A percentile compares a stretch with the other conserved stretches of the same genome.
These are phyloP conservation scores for Enteromius afrohamiltoni DNA, from an alignment of 2,797 vertebrate species.

Conservation along the genomic window DNA sequence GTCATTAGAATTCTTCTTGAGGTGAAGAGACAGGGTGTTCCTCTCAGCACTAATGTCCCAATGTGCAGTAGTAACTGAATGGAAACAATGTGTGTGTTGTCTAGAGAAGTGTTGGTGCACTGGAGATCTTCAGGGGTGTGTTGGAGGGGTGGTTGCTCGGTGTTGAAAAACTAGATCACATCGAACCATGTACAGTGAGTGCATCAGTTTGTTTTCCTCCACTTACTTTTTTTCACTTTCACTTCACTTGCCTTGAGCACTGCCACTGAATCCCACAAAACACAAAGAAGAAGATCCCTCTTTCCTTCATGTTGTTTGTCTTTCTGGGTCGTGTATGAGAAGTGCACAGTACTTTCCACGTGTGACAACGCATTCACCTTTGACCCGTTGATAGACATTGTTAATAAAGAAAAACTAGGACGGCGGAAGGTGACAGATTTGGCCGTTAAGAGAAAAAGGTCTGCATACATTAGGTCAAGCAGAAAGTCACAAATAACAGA, in stretches of 20 bases:
- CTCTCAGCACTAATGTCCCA: conserved; percentile 1
- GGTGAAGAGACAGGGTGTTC: conserved; percentile 40
- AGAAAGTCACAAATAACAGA: conserved; percentile 68
- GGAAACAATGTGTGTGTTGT: conserved; percentile 48
- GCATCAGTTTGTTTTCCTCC: conserved; percentile 32
- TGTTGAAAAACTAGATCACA: conserved; percentile 36
- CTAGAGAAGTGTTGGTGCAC: conserved; percentile 14
- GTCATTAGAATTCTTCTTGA: conserved; percentile 32
- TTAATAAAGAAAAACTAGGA: conserved; percentile 69
- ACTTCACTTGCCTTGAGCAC: conserved; percentile 24
- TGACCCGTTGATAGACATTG: conserved; percentile 64
- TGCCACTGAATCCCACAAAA: conserved; percentile 53
- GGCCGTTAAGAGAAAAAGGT: conserved; percentile 66
- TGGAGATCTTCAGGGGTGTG: neutral
- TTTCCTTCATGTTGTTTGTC: conserved; percentile 10
- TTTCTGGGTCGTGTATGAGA: neutral
- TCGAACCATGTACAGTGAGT: neutral
- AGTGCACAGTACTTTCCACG: neutral
- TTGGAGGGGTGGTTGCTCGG: neutral
- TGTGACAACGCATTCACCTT: conserved; percentile 4
- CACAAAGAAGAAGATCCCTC: conserved; percentile 34
- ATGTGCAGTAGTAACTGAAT: conserved; percentile 24
- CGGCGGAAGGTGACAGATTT: conserved; percentile 63
- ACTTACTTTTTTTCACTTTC: conserved; percentile 19
- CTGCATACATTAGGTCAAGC: conserved; percentile 65